phyloP scores from a whole-genome alignment of 2,113 vertebrate species.

The Pampusana beccarii region DNA sequence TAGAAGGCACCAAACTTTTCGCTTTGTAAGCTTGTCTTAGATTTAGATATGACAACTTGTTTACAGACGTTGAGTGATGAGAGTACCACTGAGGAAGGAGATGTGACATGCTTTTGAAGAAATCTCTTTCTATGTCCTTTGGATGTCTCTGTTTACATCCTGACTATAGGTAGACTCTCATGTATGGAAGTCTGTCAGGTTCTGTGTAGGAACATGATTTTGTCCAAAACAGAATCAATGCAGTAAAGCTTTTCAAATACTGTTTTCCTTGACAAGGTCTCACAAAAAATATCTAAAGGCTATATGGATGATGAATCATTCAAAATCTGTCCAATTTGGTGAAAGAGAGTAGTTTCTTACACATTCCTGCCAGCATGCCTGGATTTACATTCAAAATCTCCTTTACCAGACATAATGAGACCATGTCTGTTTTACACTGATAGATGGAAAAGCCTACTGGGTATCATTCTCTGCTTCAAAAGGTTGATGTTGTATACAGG shows the following conservation, averaged over 20 bases:
- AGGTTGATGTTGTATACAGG: accelerated
- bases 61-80: constrained; percentile 9
- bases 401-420: not conserved
- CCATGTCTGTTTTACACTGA: not conserved
- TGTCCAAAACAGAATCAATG: not conserved
- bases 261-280: not conserved
- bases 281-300: not conserved
- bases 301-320: not conserved
- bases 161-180: not conserved
- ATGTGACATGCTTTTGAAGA: not conserved
- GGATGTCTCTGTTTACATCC: not conserved
- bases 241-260: not conserved
- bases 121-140: not conserved
- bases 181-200: not conserved
- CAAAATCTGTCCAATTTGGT: not conserved
- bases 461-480: not conserved
- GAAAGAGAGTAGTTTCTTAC: not conserved
- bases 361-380: not conserved
- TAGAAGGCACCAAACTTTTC: constrained; percentile 1
- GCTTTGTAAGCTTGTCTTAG: not conserved
- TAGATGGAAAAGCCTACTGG: not conserved
- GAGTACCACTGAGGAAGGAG: not conserved
- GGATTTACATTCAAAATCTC: constrained; percentile 4
- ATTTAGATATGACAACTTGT: not conserved
- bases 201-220: not conserved